These are phyloP conservation scores for Xanthorhoe spadicearia DNA, from an alignment of 2,888 invertebrate species.

Conservation along the genomic window DNA sequence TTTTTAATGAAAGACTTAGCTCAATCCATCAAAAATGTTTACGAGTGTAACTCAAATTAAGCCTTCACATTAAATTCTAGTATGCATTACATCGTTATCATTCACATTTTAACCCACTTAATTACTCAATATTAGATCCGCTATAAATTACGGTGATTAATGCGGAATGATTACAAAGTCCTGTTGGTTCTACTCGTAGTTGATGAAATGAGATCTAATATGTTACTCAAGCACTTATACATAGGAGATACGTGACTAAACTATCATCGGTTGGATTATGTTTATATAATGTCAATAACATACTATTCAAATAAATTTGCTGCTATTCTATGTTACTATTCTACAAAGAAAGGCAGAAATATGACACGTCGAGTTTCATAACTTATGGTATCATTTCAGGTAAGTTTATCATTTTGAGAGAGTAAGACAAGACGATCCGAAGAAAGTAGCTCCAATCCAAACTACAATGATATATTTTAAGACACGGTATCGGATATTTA, in stretches of 20 bases:
- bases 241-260: conserved; percentile 3
- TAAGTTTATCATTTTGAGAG: not conserved
- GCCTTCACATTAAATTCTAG: conserved; percentile 2
- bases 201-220: conserved; percentile 12
- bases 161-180: conserved; percentile 19
- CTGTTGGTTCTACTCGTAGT: conserved; percentile 12
- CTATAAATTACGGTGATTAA: conserved; percentile 27
- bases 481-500: not conserved
- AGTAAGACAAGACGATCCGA: not conserved
- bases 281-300: not conserved
- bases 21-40: too few relatives aligned
- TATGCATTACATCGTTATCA: conserved; percentile 15
- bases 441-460: not conserved
- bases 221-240: conserved; percentile 1
- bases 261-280: not conserved
- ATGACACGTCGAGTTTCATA: not conserved
- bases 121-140: conserved; percentile 24
- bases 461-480: not conserved
- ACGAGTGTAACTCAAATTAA: conserved; percentile 1
- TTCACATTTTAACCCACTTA: conserved; percentile 15
- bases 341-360: not conserved
- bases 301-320: not conserved
- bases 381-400: not conserved
- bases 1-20: too few relatives aligned
- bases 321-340: not conserved